These are phyloP conservation scores for Propithecus perrieri DNA, from an alignment of 2,797 vertebrate species.

Conservation along the genomic window DNA sequence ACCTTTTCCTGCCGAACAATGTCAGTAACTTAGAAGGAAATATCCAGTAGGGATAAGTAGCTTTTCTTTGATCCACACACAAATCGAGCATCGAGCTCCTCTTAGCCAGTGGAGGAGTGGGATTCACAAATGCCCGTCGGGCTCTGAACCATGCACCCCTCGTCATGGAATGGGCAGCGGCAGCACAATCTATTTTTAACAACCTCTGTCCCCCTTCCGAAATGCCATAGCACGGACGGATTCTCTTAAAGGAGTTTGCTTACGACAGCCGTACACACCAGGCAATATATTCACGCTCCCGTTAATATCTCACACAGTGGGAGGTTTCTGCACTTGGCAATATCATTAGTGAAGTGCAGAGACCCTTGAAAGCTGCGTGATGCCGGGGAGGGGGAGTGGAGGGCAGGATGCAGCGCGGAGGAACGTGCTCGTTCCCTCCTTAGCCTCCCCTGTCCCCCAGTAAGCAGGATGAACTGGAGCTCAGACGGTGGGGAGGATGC, in stretches of 20 bases:
- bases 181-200: fast-evolving
- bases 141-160: background rate
- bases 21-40: background rate
- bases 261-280: fast-evolving
- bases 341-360: background rate
- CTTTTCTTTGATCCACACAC: constrained; percentile 25
- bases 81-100: background rate
- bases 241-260: background rate
- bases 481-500: too few relatives aligned
- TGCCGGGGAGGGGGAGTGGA: fast-evolving
- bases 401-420: fast-evolving
- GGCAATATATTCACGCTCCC: background rate
- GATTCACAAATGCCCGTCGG: background rate
- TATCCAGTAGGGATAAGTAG: background rate
- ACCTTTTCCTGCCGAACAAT: background rate
- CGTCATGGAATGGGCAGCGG: background rate
- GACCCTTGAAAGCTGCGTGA: fast-evolving
- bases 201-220: background rate
- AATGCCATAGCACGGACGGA: background rate
- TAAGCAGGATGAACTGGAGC: background rate
- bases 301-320: background rate
- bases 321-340: background rate
- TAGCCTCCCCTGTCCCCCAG: background rate
- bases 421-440: fast-evolving
- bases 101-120: background rate